phyloP scores from a whole-genome alignment of 2,113 vertebrate genomes.

The Dolichotis patagonum region DNA sequence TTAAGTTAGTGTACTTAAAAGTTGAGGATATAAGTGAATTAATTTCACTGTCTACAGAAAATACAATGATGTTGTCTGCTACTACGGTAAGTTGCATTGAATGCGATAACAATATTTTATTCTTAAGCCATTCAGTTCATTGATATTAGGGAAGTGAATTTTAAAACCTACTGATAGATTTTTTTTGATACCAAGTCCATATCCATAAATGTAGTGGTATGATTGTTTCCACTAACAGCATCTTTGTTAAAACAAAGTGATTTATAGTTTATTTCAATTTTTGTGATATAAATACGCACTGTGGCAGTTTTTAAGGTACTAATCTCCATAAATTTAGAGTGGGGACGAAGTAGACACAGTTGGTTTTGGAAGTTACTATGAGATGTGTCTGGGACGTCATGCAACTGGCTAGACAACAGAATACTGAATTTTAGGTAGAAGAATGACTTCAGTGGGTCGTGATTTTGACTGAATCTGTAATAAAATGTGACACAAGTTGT shows the following conservation, averaged over 20 bases:
- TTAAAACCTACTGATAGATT: neutral
- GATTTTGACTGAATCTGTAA: neutral
- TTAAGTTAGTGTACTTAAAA: neutral
- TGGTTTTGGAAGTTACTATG: neutral
- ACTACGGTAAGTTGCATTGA: neutral
- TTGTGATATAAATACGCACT: neutral
- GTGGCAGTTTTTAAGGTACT: neutral
- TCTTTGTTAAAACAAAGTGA: neutral
- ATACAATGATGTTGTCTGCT: neutral
- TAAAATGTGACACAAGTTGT: neutral
- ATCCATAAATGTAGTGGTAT: neutral
- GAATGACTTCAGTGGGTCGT: neutral
- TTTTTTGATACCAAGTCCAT: neutral
- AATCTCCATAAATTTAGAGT: neutral
- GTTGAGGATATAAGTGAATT: neutral
- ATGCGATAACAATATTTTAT: constrained; percentile 39
- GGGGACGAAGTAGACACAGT: neutral
- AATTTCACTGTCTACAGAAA: neutral
- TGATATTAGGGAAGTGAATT: constrained; percentile 29
- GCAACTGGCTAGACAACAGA: neutral
- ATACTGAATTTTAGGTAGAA: neutral
- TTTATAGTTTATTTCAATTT: neutral
- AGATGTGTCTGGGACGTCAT: neutral
- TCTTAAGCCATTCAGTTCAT: neutral
- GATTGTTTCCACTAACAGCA: neutral